Evolutionary conservation across 2,797 vertebrate genomes (phyloP).

Genomic region (Malurus leucopterus): DNA sequence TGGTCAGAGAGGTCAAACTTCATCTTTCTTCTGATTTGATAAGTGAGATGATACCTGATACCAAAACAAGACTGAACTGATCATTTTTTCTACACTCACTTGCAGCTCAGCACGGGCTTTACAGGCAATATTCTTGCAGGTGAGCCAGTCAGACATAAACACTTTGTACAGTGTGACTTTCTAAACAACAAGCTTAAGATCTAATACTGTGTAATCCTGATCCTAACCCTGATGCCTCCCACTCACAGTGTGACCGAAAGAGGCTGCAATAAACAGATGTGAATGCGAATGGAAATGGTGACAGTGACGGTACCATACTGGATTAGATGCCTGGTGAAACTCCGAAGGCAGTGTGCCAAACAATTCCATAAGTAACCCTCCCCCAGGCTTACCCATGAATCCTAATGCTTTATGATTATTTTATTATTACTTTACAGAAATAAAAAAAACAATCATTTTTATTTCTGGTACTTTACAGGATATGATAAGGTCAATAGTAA

Average conservation of each 20-base stretch:
- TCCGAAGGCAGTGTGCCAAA: neutral
- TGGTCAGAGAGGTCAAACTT: neutral
- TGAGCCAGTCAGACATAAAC: neutral
- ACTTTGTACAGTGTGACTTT: neutral
- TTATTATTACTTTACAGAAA: no score
- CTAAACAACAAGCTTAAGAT: neutral
- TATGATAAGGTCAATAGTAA: neutral
- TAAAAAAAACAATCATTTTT: neutral
- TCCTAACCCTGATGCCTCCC: neutral
- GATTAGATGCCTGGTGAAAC: neutral
- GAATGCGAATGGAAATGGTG: neutral
- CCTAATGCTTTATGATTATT: neutral
- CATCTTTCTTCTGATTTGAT: neutral
- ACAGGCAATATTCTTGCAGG: neutral
- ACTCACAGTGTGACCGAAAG: neutral
- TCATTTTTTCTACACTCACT: neutral
- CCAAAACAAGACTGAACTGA: neutral
- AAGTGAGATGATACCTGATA: neutral
- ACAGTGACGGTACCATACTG: neutral
- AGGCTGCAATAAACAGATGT: neutral
- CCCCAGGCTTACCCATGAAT: neutral
- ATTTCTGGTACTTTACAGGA: neutral
- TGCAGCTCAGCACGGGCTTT: neutral
- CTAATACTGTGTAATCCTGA: neutral
- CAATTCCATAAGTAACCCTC: neutral